Base-by-base conservation (phyloP, 2,888 invertebrate genomes). In the Heliconius sara region DNA sequence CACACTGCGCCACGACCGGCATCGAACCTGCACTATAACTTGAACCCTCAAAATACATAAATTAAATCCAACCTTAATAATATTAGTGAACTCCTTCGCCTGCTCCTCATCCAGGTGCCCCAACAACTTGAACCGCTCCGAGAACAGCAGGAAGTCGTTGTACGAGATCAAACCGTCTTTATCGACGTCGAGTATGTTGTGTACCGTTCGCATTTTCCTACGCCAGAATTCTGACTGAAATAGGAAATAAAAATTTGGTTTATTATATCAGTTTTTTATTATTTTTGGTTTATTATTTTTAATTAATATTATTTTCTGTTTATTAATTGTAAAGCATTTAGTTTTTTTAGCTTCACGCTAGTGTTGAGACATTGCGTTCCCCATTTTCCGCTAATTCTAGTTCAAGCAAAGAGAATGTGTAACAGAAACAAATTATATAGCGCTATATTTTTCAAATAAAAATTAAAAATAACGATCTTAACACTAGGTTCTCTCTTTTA, bases 151-250 rank as follows among this genome's bases (percentile, higher is more conserved):
- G 91, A 97, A 98, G 90, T 98, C 98, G 86, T 98, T 97, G 90
- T 96, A 98, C 1, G 98, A 97, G 86, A 98, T 96, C 83, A 98
- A 97, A 0, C 98, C 98, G 86, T 98, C 98, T 88, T 97, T 98
- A 92, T 98, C 98, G 0, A 98, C 96, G 89, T 98, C 98, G 83
- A 98, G 92, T 81, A 98, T 97, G 85, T 96, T 96, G 92, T 98
- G 98, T 78, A 98, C 96, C 0, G 98, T 98, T 57, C 98, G 96
- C 97, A 98, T 98, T 94, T 98, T 98, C 87, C 97, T 96, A 52
- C 97, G 96, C 98, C 98, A 98, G 89, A 98, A 98, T 80, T 96
- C 96, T 0, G 95, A 93, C 95, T 95, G 89, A 22, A 87, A 85
- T 30, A 4, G 19, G 5, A 1, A 19, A 65, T 16, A 57, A 60